These are phyloP conservation scores for Sceloporus undulatus DNA, from an alignment of 2,113 vertebrate genomes.

Conservation along the genomic window DNA sequence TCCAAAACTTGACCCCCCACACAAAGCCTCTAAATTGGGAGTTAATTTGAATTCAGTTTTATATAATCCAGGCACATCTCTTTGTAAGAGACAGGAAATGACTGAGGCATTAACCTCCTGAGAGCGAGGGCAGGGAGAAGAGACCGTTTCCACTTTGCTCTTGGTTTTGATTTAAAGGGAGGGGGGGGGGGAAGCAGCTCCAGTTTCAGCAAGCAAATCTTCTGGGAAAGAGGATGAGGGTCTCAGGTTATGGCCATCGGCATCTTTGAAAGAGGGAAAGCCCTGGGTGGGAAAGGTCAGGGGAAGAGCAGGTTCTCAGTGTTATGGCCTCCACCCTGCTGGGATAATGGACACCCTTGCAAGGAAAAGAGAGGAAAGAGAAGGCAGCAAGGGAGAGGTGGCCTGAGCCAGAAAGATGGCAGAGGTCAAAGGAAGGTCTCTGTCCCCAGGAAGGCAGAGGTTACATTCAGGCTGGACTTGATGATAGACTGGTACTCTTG, in stretches of 20 bases:
- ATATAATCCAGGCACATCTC: conserved; percentile 65
- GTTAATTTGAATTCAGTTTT: conserved; percentile 71
- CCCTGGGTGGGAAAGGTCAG: not conserved
- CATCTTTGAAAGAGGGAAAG: not conserved
- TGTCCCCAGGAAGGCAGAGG: too few species aligned
- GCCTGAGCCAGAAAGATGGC: not conserved
- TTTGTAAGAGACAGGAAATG: conserved; percentile 62
- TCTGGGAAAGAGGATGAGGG: conserved; percentile 19
- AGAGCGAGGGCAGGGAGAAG: conserved; percentile 53
- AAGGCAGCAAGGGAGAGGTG: not conserved
- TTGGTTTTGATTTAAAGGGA: conserved; percentile 37
- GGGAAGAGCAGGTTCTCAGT: not conserved
- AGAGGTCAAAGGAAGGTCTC: not conserved
- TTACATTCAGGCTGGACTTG: not conserved
- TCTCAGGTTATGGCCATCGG: not conserved
- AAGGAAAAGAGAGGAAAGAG: not conserved
- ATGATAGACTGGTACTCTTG: not conserved
- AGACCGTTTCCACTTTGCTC: conserved; percentile 45
- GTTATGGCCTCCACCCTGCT: not conserved
- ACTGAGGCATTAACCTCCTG: conserved; percentile 58
- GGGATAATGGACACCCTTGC: not conserved
- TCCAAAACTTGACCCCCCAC: conserved; percentile 1
- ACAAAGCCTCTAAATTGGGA: conserved; percentile 66
- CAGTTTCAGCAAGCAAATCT: conserved; percentile 21
- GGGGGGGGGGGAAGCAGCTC: conserved; percentile 29